Evolutionary conservation across 92 coral and sea anemone species (phyloP).

Genomic region (Virgularia gustaviana): DNA sequence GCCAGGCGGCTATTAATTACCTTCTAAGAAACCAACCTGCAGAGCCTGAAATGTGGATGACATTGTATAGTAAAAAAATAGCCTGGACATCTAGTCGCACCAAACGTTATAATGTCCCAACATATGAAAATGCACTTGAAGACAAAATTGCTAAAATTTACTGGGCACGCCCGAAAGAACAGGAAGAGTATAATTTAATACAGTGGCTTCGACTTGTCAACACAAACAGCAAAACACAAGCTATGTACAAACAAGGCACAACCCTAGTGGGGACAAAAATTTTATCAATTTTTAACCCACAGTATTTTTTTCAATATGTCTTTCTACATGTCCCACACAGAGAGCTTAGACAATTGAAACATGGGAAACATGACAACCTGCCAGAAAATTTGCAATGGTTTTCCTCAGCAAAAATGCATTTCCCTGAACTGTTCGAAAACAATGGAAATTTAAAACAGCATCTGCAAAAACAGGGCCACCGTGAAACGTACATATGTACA

Average conservation of each 20-base stretch:
- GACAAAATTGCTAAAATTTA: not conserved
- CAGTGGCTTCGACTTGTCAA: no score
- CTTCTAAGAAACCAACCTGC: not conserved
- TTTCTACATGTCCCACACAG: not conserved
- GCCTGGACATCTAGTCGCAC: constrained; percentile 2
- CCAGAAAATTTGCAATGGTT: not conserved
- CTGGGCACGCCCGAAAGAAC: no score
- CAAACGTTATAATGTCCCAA: not conserved
- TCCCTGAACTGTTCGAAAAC: not conserved
- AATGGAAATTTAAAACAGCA: not conserved
- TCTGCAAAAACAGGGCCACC: not conserved
- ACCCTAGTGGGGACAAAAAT: not conserved
- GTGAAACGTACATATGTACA: not conserved
- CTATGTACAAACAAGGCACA: not conserved
- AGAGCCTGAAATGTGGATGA: constrained; percentile 4
- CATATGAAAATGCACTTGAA: not conserved
- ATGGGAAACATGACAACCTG: not conserved
- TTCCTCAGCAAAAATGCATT: not conserved
- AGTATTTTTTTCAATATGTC: not conserved
- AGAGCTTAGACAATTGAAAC: not conserved
- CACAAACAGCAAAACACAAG: no score
- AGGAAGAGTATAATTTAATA: no score
- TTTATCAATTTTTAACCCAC: not conserved
- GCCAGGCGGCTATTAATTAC: not conserved
- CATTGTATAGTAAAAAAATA: not conserved